These are phyloP conservation scores for Plecotus auritus DNA, from an alignment of 2,113 vertebrate species.

Conservation along the genomic window DNA sequence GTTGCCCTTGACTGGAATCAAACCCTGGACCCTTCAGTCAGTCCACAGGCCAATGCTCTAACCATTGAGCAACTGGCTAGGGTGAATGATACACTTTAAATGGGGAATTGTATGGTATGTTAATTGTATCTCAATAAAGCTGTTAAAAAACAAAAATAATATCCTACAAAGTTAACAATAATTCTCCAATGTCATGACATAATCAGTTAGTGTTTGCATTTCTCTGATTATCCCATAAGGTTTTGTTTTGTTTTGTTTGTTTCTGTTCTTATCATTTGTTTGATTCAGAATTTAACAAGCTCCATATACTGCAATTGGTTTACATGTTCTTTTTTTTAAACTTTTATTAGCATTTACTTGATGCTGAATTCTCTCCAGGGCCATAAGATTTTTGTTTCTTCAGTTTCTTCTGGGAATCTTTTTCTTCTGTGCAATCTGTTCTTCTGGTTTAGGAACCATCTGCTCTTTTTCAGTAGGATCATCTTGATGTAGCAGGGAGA, in stretches of 20 bases:
- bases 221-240: not conserved
- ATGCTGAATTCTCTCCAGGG: not conserved
- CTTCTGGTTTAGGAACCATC: not conserved
- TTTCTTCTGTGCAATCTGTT: not conserved
- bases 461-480: not conserved
- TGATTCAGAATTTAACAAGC: not conserved
- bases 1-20: no score
- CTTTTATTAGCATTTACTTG: not conserved
- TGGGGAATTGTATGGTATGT: not conserved
- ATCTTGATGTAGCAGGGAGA: not conserved
- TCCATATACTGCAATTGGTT: not conserved
- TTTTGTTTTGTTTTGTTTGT: not conserved
- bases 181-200: not conserved
- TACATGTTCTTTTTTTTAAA: not conserved
- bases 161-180: not conserved
- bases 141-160: not conserved
- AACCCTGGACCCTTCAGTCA: no score
- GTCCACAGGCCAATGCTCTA: no score
- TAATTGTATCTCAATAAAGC: not conserved
- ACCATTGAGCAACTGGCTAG: no score
- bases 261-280: not conserved
- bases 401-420: not conserved
- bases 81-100: not conserved
- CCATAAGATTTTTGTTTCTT: not conserved
- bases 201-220: not conserved